Percentiles rank a stretch among this genome's conserved stretches.
These are phyloP conservation scores for Morpho helenor DNA, from an alignment of 2,888 invertebrate species.

Conservation along the genomic window DNA sequence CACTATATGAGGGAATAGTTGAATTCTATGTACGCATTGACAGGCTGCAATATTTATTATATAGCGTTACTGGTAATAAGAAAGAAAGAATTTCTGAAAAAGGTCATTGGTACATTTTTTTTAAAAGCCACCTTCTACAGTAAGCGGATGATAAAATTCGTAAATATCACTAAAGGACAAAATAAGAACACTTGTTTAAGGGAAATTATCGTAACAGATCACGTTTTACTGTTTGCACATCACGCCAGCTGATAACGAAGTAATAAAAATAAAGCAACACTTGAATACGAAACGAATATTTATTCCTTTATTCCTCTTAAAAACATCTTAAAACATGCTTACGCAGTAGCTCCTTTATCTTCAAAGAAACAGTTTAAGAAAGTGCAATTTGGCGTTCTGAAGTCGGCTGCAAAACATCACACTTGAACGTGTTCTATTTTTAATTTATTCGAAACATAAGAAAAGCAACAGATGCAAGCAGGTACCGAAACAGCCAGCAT, in stretches of 20 bases:
- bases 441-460: slow-evolving; percentile 50
- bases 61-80: too few relatives aligned
- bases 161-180: too few relatives aligned
- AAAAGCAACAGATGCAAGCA: slow-evolving; percentile 72
- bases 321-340: slow-evolving; percentile 12
- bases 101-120: too few relatives aligned
- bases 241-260: neutral
- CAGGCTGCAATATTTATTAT: too few relatives aligned
- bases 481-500: slow-evolving; percentile 65
- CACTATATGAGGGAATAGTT: too few relatives aligned
- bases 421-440: slow-evolving; percentile 52
- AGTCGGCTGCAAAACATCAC: slow-evolving; percentile 29
- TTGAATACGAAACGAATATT: slow-evolving; percentile 4
- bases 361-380: slow-evolving; percentile 18
- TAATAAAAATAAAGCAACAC: slow-evolving; percentile 3
- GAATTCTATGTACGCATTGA: too few relatives aligned
- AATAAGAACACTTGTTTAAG: neutral
- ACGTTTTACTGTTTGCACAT: too few relatives aligned
- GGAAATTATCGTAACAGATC: neutral
- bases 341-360: slow-evolving; percentile 20
- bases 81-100: too few relatives aligned
- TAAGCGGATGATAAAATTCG: too few relatives aligned
- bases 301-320: slow-evolving; percentile 9
- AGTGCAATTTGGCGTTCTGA: slow-evolving; percentile 19
- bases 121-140: too few relatives aligned